Evolutionary conservation across 2,797 vertebrate genomes (phyloP).

Genomic region (Psittacula echo): DNA sequence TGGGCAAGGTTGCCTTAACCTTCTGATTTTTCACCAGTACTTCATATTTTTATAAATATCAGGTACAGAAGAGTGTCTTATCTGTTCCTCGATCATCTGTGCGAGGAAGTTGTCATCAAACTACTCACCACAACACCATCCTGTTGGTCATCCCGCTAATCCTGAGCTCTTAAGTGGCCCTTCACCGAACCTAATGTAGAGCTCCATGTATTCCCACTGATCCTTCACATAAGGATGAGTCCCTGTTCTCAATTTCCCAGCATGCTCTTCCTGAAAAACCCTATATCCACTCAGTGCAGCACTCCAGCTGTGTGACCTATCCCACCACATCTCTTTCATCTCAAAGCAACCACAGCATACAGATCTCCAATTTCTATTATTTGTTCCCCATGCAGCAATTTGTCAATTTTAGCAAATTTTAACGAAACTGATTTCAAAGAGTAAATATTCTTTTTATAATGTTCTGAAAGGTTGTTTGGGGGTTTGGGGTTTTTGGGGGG

Average conservation of each 20-base stretch:
- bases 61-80: not conserved
- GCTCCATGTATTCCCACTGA: not conserved
- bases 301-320: not conserved
- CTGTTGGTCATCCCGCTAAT: not conserved
- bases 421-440: not conserved
- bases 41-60: not conserved
- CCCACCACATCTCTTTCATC: not conserved
- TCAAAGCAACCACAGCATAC: not conserved
- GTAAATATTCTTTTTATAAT: not conserved
- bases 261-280: rapidly evolving
- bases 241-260: not conserved
- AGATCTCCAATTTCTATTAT: not conserved
- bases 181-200: not conserved
- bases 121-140: not conserved
- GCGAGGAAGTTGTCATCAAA: not conserved
- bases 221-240: not conserved
- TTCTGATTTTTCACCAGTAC: not conserved
- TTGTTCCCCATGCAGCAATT: not conserved
- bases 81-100: rapidly evolving
- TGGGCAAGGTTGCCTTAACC: not conserved
- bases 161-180: not conserved
- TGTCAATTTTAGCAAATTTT: not conserved
- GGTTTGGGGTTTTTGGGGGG: too few relatives aligned
- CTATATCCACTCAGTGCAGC: not conserved
- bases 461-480: not conserved